phyloP scores from a whole-genome alignment of 2,797 vertebrate genomes.

The Malacoraja senta region DNA sequence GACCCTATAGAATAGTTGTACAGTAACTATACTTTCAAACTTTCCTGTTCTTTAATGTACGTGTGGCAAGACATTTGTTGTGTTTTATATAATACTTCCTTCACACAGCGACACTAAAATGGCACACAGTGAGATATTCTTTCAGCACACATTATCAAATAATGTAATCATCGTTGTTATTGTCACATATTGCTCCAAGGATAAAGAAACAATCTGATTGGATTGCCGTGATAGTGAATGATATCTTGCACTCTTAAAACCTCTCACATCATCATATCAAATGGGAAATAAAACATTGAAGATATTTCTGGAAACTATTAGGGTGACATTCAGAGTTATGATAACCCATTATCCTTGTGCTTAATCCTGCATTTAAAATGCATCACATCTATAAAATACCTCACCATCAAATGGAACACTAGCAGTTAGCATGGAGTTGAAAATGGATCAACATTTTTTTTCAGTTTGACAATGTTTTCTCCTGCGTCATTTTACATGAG shows the following conservation, averaged over 20 bases:
- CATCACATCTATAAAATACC: background rate
- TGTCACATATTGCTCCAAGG: background rate
- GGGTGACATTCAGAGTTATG: background rate
- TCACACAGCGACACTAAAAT: background rate
- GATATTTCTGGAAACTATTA: conserved; percentile 7
- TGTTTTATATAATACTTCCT: background rate
- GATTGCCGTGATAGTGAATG: background rate
- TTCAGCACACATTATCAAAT: background rate
- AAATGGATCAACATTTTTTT: background rate
- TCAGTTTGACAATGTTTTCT: background rate
- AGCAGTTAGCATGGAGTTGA: background rate
- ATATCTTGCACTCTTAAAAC: background rate
- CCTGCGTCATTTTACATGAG: background rate
- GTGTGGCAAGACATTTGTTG: background rate
- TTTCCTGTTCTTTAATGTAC: background rate
- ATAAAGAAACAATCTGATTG: conserved; percentile 11
- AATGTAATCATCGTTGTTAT: conserved; percentile 20
- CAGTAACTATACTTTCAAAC: background rate
- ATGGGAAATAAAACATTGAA: background rate
- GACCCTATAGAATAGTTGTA: background rate
- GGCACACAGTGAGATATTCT: background rate
- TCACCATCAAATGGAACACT: conserved; percentile 8
- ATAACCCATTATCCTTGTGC: conserved; percentile 9
- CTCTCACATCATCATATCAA: background rate
- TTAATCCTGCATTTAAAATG: background rate